Evolutionary conservation across 2,797 vertebrate species (phyloP).

Genomic region (Cyclura pinguis): DNA sequence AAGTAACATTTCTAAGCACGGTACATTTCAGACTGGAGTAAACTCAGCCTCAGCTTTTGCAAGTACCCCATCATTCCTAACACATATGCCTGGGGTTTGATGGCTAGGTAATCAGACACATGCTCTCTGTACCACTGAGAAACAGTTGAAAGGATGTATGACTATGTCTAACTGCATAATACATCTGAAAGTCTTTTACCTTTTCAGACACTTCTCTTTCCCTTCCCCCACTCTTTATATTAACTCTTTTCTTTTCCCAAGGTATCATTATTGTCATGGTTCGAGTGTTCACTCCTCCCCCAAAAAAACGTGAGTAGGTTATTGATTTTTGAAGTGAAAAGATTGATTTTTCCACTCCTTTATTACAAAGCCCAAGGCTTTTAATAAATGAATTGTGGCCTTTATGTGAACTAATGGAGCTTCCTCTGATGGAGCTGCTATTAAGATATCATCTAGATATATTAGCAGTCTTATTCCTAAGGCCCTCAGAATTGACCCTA

Average conservation of each 20-base stretch:
- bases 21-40: not conserved
- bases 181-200: slow-evolving; percentile 5
- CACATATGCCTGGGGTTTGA: not conserved
- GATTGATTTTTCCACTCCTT: slow-evolving; percentile 40
- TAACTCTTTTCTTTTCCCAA: slow-evolving; percentile 36
- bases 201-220: not conserved
- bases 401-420: slow-evolving; percentile 33
- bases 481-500: slow-evolving; percentile 21
- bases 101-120: not conserved
- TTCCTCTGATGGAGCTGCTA: slow-evolving; percentile 2
- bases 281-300: not conserved
- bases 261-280: slow-evolving; percentile 33
- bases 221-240: not conserved
- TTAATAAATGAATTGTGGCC: slow-evolving; percentile 50
- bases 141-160: not conserved
- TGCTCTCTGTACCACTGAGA: slow-evolving; percentile 7
- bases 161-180: not conserved
- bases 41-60: not conserved
- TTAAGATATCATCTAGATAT: slow-evolving; percentile 25
- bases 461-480: not conserved
- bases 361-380: slow-evolving; percentile 39
- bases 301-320: slow-evolving; percentile 13
- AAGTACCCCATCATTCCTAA: not conserved
- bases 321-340: slow-evolving; percentile 47
- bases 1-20: not conserved